phyloP scores from a whole-genome alignment of 2,797 vertebrate species.

The Peromyscus attwateri region DNA sequence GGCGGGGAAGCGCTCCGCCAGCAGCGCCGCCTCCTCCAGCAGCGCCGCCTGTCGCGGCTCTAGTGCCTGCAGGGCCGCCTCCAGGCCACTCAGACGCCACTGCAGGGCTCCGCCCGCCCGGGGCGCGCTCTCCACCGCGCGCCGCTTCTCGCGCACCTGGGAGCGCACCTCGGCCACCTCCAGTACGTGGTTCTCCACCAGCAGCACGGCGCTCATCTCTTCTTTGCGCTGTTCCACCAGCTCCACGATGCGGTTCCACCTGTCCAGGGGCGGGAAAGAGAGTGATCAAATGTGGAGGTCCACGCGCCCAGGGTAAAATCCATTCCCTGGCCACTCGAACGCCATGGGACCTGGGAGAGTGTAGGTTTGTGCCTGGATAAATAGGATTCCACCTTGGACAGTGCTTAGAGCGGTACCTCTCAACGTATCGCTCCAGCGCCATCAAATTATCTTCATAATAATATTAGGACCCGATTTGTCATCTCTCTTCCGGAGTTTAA shows the following conservation, averaged over 20 bases:
- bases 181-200: conserved; percentile 96
- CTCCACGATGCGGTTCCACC: conserved; percentile 97
- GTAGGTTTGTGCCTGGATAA: conserved; percentile 25
- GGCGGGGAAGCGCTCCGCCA: conserved; percentile 90
- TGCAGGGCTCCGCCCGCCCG: conserved; percentile 92
- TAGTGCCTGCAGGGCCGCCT: conserved; percentile 93
- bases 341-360: background rate
- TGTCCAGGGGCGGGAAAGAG: conserved; percentile 74
- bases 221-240: conserved; percentile 95
- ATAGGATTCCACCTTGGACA: background rate
- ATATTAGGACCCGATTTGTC: background rate
- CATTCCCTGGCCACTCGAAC: background rate
- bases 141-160: conserved; percentile 95
- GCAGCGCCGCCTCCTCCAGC: conserved; percentile 92
- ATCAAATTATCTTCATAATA: background rate
- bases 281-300: background rate
- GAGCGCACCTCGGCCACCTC: conserved; percentile 95
- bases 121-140: conserved; percentile 94
- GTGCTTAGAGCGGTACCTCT: conserved; percentile 24
- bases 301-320: background rate
- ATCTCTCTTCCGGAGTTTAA: background rate
- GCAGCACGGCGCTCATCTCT: conserved; percentile 92
- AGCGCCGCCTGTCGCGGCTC: conserved; percentile 95
- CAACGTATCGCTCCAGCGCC: background rate
- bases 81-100: conserved; percentile 94